A percentile compares a stretch with the other conserved stretches of the same genome.
These are phyloP conservation scores for Anguilla megastoma DNA, from an alignment of 2,797 vertebrate genomes.

Conservation along the genomic window DNA sequence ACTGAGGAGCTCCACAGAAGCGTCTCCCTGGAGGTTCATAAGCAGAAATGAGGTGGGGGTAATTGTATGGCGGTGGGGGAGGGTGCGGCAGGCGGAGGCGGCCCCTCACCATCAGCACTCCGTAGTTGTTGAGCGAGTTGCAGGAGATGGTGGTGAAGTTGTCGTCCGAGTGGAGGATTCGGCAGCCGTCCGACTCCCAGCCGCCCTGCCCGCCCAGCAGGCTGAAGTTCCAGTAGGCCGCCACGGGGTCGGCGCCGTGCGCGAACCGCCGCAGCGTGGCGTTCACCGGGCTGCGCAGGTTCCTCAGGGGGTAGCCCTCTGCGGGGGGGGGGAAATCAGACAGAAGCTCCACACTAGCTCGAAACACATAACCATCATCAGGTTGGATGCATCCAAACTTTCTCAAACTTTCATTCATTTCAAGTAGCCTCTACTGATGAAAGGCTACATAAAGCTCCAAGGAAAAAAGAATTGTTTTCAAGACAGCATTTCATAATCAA, in stretches of 20 bases:
- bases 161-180: slow-evolving; percentile 83
- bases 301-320: slow-evolving; percentile 78
- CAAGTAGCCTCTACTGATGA: background rate
- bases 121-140: slow-evolving; percentile 88
- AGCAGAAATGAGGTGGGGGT: background rate
- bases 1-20: background rate
- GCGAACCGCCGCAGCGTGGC: slow-evolving; percentile 86
- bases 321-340: slow-evolving; percentile 18
- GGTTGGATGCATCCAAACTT: background rate
- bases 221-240: slow-evolving; percentile 90
- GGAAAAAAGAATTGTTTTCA: background rate
- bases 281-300: slow-evolving; percentile 79
- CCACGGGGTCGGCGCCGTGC: slow-evolving; percentile 84
- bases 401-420: background rate
- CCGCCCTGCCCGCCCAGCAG: slow-evolving; percentile 86
- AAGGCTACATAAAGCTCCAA: background rate
- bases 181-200: slow-evolving; percentile 91
- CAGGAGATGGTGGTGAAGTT: slow-evolving; percentile 94
- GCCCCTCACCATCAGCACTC: slow-evolving; percentile 86
- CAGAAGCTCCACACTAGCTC: background rate
- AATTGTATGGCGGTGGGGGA: background rate
- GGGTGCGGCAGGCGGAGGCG: background rate
- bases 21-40: background rate
- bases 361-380: background rate
- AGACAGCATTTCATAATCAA: background rate